Evolutionary conservation across 2,888 invertebrate genomes (phyloP).

Genomic region (Tribolium freemani): DNA sequence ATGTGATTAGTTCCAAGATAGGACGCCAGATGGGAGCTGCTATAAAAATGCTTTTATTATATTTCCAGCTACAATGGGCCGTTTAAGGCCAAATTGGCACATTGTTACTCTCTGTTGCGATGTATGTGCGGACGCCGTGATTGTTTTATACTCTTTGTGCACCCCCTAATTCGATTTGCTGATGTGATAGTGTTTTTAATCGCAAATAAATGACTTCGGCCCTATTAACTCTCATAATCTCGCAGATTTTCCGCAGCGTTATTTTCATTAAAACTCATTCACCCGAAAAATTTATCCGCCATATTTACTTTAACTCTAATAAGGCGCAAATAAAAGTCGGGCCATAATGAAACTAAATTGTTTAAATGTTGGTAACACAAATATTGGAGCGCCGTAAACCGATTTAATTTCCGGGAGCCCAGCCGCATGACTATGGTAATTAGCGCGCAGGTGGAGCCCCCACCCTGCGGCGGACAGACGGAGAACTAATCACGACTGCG

Average conservation of each 20-base stretch:
- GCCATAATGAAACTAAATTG: conserved; percentile 66
- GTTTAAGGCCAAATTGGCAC: conserved; percentile 66
- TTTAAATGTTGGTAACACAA: conserved; percentile 67
- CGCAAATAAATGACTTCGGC: conserved; percentile 58
- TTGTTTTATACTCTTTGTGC: conserved; percentile 62
- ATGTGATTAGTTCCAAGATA: conserved; percentile 74
- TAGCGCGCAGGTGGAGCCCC: conserved; percentile 69
- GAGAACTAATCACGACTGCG: conserved; percentile 65
- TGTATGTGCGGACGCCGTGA: conserved; percentile 50
- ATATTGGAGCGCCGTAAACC: conserved; percentile 66
- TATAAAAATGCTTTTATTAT: conserved; percentile 66
- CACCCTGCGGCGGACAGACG: conserved; percentile 56
- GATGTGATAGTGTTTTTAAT: conserved; percentile 62
- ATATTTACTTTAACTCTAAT: too few species aligned
- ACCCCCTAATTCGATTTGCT: conserved; percentile 58
- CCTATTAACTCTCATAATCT: conserved; percentile 23
- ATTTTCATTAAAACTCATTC: neutral
- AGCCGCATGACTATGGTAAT: conserved; percentile 68
- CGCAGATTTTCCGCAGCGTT: neutral
- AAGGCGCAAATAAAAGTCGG: neutral
- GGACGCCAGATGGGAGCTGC: conserved; percentile 68
- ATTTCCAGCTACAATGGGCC: conserved; percentile 65
- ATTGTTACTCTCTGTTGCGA: conserved; percentile 58
- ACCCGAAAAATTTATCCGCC: neutral
- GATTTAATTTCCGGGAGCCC: conserved; percentile 66